A percentile compares a stretch with the other conserved stretches of the same genome.
Conservation (phyloP, 2,113 vertebrate genomes). For the Pomatorhinus ruficollis region DNA sequence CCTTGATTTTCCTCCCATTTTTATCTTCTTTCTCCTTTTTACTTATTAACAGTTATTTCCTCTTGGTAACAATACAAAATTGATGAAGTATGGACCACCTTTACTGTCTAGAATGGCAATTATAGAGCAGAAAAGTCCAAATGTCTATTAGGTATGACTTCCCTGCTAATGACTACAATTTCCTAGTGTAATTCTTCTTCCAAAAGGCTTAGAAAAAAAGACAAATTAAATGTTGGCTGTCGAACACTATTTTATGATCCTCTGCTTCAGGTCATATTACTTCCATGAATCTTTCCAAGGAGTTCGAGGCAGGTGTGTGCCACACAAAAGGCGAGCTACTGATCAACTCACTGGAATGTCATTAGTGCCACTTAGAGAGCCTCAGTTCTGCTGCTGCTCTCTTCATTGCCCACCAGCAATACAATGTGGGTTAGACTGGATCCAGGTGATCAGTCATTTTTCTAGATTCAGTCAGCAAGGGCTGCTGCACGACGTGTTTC, state of each 20-base stretch:
- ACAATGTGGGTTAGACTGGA: neutral
- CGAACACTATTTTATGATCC: neutral
- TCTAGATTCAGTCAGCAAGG: neutral
- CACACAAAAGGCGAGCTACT: neutral
- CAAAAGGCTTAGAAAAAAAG: neutral
- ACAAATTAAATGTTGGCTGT: neutral
- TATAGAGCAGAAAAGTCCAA: neutral
- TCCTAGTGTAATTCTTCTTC: slow-evolving; percentile 19
- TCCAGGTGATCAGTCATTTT: neutral
- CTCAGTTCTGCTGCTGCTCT: neutral
- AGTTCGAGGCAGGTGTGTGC: neutral
- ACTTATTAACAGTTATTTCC: neutral
- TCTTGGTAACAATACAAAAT: neutral
- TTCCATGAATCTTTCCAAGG: neutral
- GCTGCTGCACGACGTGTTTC: neutral
- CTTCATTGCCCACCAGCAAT: neutral
- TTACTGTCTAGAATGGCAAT: neutral
- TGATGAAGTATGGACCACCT: neutral
- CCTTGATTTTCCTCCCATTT: neutral
- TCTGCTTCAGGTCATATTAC: neutral
- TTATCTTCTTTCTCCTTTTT: neutral
- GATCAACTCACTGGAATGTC: neutral
- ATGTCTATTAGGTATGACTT: neutral
- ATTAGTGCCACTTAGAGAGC: neutral
- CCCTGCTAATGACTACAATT: neutral